A percentile compares a stretch with the other conserved stretches of the same genome.
These are phyloP conservation scores for Dichetophora obliterata DNA, from an alignment of 2,888 invertebrate species.

Conservation along the genomic window DNA sequence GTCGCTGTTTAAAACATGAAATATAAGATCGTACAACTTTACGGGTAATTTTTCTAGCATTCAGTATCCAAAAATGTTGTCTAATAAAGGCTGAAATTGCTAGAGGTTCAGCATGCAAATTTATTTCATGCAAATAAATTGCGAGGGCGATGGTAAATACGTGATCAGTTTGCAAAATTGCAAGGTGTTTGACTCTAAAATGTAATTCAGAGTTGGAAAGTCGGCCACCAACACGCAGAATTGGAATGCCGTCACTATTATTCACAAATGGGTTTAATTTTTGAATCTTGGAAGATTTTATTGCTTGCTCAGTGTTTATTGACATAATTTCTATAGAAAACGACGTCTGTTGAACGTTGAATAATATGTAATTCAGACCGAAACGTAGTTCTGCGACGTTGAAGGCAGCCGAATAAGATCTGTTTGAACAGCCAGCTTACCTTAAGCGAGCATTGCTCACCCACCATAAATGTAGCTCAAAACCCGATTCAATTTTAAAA, in stretches of 20 bases:
- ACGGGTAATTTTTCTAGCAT: too few species aligned
- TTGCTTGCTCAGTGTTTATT: background rate
- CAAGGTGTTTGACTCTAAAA: slow-evolving; percentile 48
- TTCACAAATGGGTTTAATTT: slow-evolving; percentile 49
- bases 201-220: slow-evolving; percentile 44
- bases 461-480: too few species aligned
- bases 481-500: too few species aligned
- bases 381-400: background rate
- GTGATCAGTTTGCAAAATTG: slow-evolving; percentile 50
- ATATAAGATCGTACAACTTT: too few species aligned
- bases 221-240: too few species aligned
- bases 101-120: too few species aligned
- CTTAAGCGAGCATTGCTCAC: too few species aligned
- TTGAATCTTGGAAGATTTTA: slow-evolving; percentile 8
- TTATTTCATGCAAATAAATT: slow-evolving; percentile 29
- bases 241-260: background rate
- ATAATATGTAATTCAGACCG: slow-evolving; percentile 18
- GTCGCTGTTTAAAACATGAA: too few species aligned
- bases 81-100: slow-evolving; percentile 32
- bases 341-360: slow-evolving; percentile 2
- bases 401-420: background rate
- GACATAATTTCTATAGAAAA: background rate
- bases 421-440: slow-evolving; percentile 13
- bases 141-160: slow-evolving; percentile 19
- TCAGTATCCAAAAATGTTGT: slow-evolving; percentile 17